Conservation (phyloP, 2,113 vertebrate species). For the Cyanistes caeruleus region DNA sequence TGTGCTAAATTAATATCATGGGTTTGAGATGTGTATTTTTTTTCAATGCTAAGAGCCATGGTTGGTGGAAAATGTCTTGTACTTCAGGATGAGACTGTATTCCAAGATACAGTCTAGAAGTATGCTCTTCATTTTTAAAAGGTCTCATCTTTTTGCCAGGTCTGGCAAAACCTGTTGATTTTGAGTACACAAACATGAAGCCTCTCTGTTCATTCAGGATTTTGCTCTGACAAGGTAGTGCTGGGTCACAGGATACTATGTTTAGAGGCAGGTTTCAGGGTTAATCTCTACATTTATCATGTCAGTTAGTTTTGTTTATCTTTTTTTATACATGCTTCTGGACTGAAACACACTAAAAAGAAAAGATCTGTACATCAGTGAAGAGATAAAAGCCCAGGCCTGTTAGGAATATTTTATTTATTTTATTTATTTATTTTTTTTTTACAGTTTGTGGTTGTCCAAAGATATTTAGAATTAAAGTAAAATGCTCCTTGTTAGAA, state of each 20-base stretch:
- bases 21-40: not conserved
- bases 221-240: slow-evolving; percentile 6
- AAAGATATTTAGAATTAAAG: not conserved
- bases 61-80: not conserved
- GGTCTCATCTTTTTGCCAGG: not conserved
- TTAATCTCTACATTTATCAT: slow-evolving; percentile 10
- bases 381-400: not conserved
- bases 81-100: not conserved
- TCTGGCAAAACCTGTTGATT: not conserved
- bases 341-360: not conserved
- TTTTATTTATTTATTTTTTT: not conserved
- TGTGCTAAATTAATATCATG: not conserved
- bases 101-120: not conserved
- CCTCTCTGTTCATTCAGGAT: slow-evolving; percentile 8
- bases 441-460: accelerated
- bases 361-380: not conserved
- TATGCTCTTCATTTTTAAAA: not conserved
- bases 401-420: not conserved
- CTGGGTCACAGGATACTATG: slow-evolving; percentile 19
- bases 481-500: not conserved
- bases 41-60: not conserved
- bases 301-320: not conserved
- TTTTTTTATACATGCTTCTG: not conserved
- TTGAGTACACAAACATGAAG: not conserved
- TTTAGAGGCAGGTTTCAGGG: slow-evolving; percentile 22